Base-by-base conservation (phyloP, 2,113 vertebrate species). In the Aplodontia rufa region DNA sequence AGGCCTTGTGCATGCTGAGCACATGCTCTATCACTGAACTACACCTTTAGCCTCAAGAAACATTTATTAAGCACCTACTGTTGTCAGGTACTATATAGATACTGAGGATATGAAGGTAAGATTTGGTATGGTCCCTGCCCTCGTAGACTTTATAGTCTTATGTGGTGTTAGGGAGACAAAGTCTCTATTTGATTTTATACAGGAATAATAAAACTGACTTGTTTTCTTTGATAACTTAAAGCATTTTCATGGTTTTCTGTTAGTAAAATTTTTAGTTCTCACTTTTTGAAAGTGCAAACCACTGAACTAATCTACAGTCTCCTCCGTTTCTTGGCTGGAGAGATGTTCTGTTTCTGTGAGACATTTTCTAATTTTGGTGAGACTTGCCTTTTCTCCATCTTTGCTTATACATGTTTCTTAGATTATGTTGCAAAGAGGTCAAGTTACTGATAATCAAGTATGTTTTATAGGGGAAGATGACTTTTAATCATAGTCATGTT, bases 261-360 rank as follows among this genome's bases (percentile, higher is more conserved):
- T 71, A 79, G 28, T 90, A 95, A 95, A 92, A 87, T n/a, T 22
- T 96, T 62, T 45, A 51, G 10, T 91, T 96, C 55, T 92, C 74
- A 94, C 62, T 87, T 92, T 97, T 87, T 91, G 51, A 75, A 95
- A 69, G 51, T 83, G 74, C 69, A 93, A 92, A 95, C 89, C 84
- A 96, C 87, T 94, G 32, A 92, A 87, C 58, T 96, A 81, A 93
- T 86, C 96, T 95, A 68, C 35, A 60, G 42, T 96, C 92, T 87
- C 76, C 83, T 95, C 78, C 68, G 83, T 82, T 96, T 96, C 66
- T 96, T 97, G 96, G 42, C 80, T 94, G 91, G 91, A 94, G 91
- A 95, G 64, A 13, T 91, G 40, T 96, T 86, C 80, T 93, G 76
- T 97, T 97, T 97, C 91, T 97, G 85, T 96, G 93, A 97, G 94